phyloP scores from a whole-genome alignment of 2,797 vertebrate species.

The Lycodopsis pacificus region DNA sequence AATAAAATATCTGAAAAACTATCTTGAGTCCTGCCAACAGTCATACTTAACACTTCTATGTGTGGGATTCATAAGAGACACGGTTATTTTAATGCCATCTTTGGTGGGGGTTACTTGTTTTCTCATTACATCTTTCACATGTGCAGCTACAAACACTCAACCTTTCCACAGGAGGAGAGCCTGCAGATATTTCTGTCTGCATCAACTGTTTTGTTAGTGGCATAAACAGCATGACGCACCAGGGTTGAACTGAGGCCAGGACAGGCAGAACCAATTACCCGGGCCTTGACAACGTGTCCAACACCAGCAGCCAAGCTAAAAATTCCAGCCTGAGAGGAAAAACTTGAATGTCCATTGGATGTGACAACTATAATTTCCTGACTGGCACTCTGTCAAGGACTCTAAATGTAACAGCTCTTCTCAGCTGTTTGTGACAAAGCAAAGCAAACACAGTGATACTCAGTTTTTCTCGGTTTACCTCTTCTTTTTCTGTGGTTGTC shows the following conservation, averaged over 20 bases:
- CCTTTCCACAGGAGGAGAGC: slow-evolving; percentile 16
- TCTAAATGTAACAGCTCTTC: slow-evolving; percentile 49
- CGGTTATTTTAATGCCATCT: background rate
- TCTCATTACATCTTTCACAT: slow-evolving; percentile 34
- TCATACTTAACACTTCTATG: background rate
- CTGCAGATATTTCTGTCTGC: slow-evolving; percentile 60
- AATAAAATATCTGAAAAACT: background rate
- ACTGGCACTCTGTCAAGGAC: slow-evolving; percentile 37
- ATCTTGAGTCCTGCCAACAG: background rate
- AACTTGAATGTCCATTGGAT: slow-evolving; percentile 53
- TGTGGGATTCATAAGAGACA: background rate
- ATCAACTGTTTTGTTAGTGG: slow-evolving; percentile 65
- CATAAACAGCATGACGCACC: slow-evolving; percentile 68
- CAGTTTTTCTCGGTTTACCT: background rate
- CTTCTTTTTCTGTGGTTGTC: slow-evolving; percentile 2
- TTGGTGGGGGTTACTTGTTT: background rate
- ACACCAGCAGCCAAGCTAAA: slow-evolving; percentile 68
- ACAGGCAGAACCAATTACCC: slow-evolving; percentile 81
- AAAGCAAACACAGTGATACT: slow-evolving; percentile 3
- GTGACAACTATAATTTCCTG: slow-evolving; percentile 63
- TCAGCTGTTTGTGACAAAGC: slow-evolving; percentile 47
- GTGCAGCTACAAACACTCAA: slow-evolving; percentile 38
- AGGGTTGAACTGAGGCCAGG: slow-evolving; percentile 57
- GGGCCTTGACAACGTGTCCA: slow-evolving; percentile 71
- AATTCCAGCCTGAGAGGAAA: slow-evolving; percentile 67